Evolutionary conservation across 2,888 invertebrate species (phyloP), one percentile per base, ranked within the genome.

Genomic region (Mayetiola destructor): DNA sequence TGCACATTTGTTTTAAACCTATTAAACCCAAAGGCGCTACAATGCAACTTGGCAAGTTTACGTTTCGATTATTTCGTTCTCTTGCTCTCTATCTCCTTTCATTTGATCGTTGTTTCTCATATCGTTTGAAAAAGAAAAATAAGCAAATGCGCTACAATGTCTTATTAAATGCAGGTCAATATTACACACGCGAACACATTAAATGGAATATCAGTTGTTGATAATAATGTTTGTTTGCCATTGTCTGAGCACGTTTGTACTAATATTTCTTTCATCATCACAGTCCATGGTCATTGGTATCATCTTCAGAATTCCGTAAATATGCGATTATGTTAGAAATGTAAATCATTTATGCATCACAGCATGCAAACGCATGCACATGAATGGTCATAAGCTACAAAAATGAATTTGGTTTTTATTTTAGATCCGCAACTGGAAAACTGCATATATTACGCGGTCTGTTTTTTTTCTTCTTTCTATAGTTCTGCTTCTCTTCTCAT

Each of bases 161-260:
- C 10, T 40, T 40, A n/a, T 21, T 48, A 48, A 48, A 48, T 48
- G 48, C 48, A 48, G 48, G 48, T 48, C 48, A 48, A 48, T 27
- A 48, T 5, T 23, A 20, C 8, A 48, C 29, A 27, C 14, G 48
- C 20, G 12, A 27, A n/a, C 2, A 8, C 27, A n/a, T 16, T 27
- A 48, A 48, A 16, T 48, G 48, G 48, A 48, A 48, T 48, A 48
- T 23, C 16, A 48, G 14, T 27, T 48, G 14, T n/a, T 48, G 27
- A 27, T 48, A 5, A 21, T 36, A 12, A 12, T 36, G 5, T 4
- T 36, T n/a, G n/a, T n/a, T 36, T 20, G 18, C 20, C 16, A 39
- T 18, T 18, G 14, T 37, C n/a, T 18, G 20, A 18, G 39, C 42
- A 42, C 27, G 27, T 27, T 27, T 27, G 32, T 32, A 9, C 32